phyloP scores from a whole-genome alignment of 2,888 invertebrate genomes.

The Cephalotes varians region DNA sequence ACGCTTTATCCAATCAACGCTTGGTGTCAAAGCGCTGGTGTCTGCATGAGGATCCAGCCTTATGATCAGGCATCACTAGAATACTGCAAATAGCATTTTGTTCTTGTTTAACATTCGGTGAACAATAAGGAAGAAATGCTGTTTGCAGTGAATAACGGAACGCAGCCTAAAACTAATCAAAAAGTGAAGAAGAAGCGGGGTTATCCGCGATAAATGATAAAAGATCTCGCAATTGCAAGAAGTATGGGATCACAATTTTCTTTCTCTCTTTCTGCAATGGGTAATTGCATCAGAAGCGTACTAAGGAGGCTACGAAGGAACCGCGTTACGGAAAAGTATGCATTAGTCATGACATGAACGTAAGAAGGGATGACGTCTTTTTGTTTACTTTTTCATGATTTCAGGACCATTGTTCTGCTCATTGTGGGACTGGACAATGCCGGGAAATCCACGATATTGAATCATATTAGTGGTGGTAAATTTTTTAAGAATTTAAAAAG shows the following conservation, averaged over 20 bases:
- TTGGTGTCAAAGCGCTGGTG: too few relatives aligned
- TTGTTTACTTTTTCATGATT: slow-evolving; percentile 54
- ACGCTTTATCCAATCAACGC: too few relatives aligned
- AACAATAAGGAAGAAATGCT: too few relatives aligned
- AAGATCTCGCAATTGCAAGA: neutral
- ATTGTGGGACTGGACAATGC: slow-evolving; percentile 97
- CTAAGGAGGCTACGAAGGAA: slow-evolving; percentile 74
- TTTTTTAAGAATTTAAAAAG: neutral
- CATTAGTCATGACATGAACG: neutral
- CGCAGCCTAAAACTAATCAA: too few relatives aligned
- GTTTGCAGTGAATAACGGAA: too few relatives aligned
- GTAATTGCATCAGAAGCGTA: slow-evolving; percentile 76
- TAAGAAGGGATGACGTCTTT: neutral
- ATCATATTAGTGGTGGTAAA: slow-evolving; percentile 89
- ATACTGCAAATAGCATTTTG: too few relatives aligned
- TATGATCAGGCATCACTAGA: too few relatives aligned
- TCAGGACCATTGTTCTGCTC: slow-evolving; percentile 91
- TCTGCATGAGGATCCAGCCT: too few relatives aligned
- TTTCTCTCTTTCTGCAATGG: slow-evolving; percentile 66
- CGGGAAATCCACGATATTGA: slow-evolving; percentile 94
- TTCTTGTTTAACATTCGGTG: too few relatives aligned
- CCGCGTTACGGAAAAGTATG: slow-evolving; percentile 72
- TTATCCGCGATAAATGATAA: slow-evolving; percentile 5
- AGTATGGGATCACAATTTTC: neutral
- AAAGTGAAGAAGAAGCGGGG: too few relatives aligned